These are phyloP conservation scores for Botia almorhae DNA, from an alignment of 2,797 vertebrate genomes.

Conservation along the genomic window DNA sequence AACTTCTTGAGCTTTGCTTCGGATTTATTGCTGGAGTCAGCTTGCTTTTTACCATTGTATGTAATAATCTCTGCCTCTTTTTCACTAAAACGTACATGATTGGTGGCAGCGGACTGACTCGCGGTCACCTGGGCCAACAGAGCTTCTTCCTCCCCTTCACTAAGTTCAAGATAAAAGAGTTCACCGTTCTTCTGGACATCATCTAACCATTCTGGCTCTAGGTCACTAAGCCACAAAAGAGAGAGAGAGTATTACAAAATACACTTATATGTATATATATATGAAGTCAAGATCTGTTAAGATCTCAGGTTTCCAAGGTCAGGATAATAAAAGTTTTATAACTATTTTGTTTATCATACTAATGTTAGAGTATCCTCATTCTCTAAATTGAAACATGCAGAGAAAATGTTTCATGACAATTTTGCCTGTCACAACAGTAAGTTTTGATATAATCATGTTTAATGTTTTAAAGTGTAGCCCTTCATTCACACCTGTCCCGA, in stretches of 20 bases:
- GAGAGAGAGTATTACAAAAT: no score
- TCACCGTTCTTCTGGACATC: constrained; percentile 94
- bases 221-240: constrained; percentile 77
- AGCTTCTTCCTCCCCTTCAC: constrained; percentile 89
- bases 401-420: no score
- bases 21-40: constrained; percentile 66
- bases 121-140: constrained; percentile 74
- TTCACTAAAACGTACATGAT: constrained; percentile 91
- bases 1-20: constrained; percentile 84
- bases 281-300: no score
- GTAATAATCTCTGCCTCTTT: constrained; percentile 90
- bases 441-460: neutral
- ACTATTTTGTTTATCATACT: no score
- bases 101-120: constrained; percentile 77
- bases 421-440: neutral
- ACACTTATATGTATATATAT: no score
- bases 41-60: constrained; percentile 74
- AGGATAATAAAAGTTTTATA: no score
- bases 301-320: no score
- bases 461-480: neutral
- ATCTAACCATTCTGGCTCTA: constrained; percentile 95
- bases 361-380: no score
- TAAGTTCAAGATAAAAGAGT: constrained; percentile 95
- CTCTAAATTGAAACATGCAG: no score
- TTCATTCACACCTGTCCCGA: neutral